Evolutionary conservation across 2,113 vertebrate species (phyloP), one percentile per base, ranked within the genome.

Genomic region (Boulengerochromis microlepis): DNA sequence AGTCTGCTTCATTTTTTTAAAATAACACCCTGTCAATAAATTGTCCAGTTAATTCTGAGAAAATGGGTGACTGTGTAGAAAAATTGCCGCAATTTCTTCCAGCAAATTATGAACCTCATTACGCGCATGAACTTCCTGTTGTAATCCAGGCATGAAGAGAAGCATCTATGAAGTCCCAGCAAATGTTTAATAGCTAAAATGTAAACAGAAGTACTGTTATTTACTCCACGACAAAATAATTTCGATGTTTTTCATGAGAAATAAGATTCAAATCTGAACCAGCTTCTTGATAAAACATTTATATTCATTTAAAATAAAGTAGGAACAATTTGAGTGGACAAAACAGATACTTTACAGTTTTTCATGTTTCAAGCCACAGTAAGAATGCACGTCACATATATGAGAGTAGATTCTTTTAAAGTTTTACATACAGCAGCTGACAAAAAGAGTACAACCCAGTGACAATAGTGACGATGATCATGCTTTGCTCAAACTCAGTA

Each of bases 241-340:
- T 18, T 66, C 1, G 2, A 9, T 22, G 26, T 18, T 24, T 52
- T 74, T 8, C 19, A 18, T 1, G 29, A 33, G 50, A 71, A 71
- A 61, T 11, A 24, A 35, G 18, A 52, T 13, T n/a, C 7, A 31
- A 50, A 50, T 26, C 19, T 50, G 18, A 66, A 9, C 1, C 45
- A 11, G 29, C 33, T 53, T 78, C 10, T 52, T 52, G 45, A 53
- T 52, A 53, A 69, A 52, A 52, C 15, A 53, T 83, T 64, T 47
- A 12, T 82, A 61, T 64, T 50, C 10, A 78, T 29, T 78, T 33
- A 78, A 78, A 50, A 50, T 31, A 52, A 78, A 18, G 74, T 24
- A 78, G 45, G 45, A 78, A 33, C 45, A 78, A n/a, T 78, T 33
- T 29, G 10, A 52, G 74, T 31, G 45, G 26, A 78, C 74, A 78